Conservation (phyloP, 2,797 vertebrate species). For the Syncerus caffer region DNA sequence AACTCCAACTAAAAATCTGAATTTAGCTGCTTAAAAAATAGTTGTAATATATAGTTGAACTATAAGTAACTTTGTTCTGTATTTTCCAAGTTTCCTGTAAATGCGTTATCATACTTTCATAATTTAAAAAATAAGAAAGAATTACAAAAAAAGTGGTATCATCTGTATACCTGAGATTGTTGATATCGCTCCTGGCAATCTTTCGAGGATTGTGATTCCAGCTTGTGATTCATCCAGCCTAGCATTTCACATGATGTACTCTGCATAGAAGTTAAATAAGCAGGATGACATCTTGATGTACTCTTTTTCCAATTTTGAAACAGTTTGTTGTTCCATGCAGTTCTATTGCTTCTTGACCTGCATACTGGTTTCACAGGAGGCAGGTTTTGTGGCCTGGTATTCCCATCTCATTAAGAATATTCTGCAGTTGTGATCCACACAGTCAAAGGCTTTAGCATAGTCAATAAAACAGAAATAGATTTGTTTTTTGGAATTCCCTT, state of each 20-base stretch:
- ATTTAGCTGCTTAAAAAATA: background rate
- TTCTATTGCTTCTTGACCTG: background rate
- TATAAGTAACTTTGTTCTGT: background rate
- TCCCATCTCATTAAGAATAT: background rate
- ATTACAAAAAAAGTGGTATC: background rate
- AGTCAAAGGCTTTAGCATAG: background rate
- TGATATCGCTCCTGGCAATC: background rate
- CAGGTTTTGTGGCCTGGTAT: background rate
- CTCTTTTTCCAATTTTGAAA: background rate
- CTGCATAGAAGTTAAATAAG: background rate
- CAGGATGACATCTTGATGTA: background rate
- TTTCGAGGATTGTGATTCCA: background rate
- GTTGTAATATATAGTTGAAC: background rate
- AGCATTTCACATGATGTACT: background rate
- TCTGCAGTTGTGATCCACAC: background rate
- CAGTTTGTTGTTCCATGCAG: background rate
- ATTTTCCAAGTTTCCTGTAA: background rate
- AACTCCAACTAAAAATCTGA: background rate
- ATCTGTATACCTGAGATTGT: background rate
- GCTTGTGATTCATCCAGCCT: background rate
- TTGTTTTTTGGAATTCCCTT: background rate
- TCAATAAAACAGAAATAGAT: background rate
- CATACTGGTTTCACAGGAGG: background rate
- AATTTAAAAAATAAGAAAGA: background rate
- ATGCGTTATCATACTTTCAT: background rate